phyloP scores from a whole-genome alignment of 2,113 vertebrate genomes.

The Pollimyrus isidori region DNA sequence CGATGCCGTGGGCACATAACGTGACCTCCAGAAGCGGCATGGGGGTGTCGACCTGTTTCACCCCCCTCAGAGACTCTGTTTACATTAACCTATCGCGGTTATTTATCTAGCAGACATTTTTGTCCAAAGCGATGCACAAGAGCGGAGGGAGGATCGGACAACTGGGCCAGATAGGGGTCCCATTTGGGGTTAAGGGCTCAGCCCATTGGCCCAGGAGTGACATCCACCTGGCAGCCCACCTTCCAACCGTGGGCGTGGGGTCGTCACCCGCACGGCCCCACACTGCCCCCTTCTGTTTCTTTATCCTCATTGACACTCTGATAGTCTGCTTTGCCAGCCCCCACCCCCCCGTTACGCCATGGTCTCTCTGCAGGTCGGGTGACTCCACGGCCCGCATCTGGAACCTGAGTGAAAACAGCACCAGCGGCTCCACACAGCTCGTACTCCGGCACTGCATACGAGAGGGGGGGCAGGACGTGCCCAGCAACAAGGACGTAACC shows the following conservation, averaged over 20 bases:
- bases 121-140: neutral
- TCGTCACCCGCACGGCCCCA: neutral
- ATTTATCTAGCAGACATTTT: neutral
- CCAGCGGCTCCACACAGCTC: constrained; percentile 87
- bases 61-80: neutral
- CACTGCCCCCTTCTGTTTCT: neutral
- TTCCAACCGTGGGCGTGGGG: neutral
- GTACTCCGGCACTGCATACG: constrained; percentile 96
- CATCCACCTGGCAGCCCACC: neutral
- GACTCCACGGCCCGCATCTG: constrained; percentile 96
- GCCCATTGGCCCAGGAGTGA: neutral
- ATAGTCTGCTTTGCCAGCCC: neutral
- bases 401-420: constrained; percentile 97
- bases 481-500: constrained; percentile 97
- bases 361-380: constrained; percentile 69
- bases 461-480: constrained; percentile 93
- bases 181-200: neutral
- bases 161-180: neutral
- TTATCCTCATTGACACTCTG: neutral
- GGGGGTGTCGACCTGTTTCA: neutral
- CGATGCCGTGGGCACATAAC: neutral
- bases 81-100: neutral
- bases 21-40: neutral
- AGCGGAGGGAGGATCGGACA: neutral
- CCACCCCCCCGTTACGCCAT: neutral